Conservation (phyloP, 2,888 invertebrate species). For the Argynnis bischoffii region DNA sequence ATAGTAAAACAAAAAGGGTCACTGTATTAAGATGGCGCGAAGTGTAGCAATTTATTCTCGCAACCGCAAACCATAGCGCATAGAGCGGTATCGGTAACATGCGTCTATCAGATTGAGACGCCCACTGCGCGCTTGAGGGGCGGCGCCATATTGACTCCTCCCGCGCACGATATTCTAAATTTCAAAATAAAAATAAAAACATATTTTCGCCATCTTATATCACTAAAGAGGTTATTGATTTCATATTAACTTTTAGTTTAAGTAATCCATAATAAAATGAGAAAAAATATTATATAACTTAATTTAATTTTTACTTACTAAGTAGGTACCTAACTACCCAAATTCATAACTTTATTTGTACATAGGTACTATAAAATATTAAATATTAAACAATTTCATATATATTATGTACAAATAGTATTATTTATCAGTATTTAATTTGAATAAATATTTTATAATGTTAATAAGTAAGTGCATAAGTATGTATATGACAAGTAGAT, state of each 20-base stretch:
- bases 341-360: too few species aligned
- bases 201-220: constrained; percentile 31
- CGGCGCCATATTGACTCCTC: constrained; percentile 62
- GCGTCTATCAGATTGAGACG: constrained; percentile 46
- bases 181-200: constrained; percentile 33
- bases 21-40: constrained; percentile 37
- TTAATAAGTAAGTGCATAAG: too few species aligned
- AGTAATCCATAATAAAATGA: background rate
- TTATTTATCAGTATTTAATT: too few species aligned
- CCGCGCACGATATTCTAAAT: constrained; percentile 43
- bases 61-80: constrained; percentile 40
- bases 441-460: too few species aligned
- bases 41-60: constrained; percentile 38
- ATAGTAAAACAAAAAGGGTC: constrained; percentile 18
- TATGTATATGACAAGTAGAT: too few species aligned
- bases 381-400: too few species aligned
- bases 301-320: too few species aligned
- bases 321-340: too few species aligned
- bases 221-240: constrained; percentile 20
- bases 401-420: too few species aligned
- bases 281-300: too few species aligned
- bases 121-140: constrained; percentile 68
- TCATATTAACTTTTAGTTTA: background rate
- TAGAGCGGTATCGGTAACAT: constrained; percentile 35
- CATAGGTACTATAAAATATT: too few species aligned